Evolutionary conservation across 2,888 invertebrate genomes (phyloP), one percentile per base, ranked within the genome.

Genomic region (Mythimna impura): DNA sequence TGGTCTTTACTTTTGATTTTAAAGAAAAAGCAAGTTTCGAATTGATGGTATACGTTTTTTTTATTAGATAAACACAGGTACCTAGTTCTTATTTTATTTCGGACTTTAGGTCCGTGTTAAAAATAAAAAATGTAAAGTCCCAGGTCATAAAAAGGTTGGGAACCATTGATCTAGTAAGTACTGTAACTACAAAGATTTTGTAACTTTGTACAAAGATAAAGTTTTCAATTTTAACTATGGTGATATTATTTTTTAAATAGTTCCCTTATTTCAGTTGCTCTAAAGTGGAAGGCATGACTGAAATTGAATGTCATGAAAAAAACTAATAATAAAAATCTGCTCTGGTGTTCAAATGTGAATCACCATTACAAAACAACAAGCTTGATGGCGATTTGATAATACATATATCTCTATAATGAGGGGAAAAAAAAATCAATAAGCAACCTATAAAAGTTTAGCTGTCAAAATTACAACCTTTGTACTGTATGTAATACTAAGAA

Each of bases 381-480:
- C 9, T 54, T 36, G 2, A 75, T 17, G 22, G 20, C 9, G 9
- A 57, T 34, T 57, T 57, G 40, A 40, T 40, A 40, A 40, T 40
- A 40, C 40, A 40, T 12, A 55, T 7, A 55, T 20, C 22, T 9
- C 34, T 30, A 6, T 57, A 30, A 22, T 34, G 34, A 30, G 25
- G 25, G 6, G 1, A 17, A n/a, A 30, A 36, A 9, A 9, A 9
- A 36, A 55, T 20, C 1, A 36, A n/a, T 36, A 43, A 55, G 40
- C 20, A 30, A 25, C 9, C 14, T 43, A n/a, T 30, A 66, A 40
- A 57, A 74, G 47, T 36, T 36, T 43, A 25, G 52, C 22, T 58
- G 57, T 43, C 43, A 34, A n/a, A 43, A 12, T 52, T 65, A 58
- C 22, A 66, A 52, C 40, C 34, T 66, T 50, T 58, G 34, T 66